Conservation (phyloP, 92 coral and sea anemone species). For the Palythoa heliodiscus region DNA sequence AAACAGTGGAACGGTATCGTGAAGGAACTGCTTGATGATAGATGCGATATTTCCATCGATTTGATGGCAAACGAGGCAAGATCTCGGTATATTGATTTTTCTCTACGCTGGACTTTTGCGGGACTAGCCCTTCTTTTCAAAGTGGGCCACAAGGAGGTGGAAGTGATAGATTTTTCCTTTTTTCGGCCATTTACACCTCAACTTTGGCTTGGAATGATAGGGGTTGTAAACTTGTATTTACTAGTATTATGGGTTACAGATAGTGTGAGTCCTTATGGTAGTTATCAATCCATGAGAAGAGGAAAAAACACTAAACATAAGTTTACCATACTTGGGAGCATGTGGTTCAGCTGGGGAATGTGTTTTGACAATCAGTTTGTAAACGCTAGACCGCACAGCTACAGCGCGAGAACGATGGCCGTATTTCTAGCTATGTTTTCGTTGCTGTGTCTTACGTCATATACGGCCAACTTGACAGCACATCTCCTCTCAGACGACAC, state of each 20-base stretch:
- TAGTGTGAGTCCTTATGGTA: slow-evolving; percentile 77
- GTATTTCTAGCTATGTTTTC: slow-evolving; percentile 80
- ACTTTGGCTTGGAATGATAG: slow-evolving; percentile 81
- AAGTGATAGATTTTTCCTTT: slow-evolving; percentile 73
- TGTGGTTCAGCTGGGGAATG: slow-evolving; percentile 94
- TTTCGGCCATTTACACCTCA: slow-evolving; percentile 73
- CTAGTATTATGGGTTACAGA: slow-evolving; percentile 71
- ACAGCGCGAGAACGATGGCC: slow-evolving; percentile 82
- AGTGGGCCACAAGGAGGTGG: slow-evolving; percentile 83
- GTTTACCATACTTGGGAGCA: slow-evolving; percentile 79
- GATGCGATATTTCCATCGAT: slow-evolving; percentile 84
- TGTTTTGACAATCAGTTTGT: slow-evolving; percentile 93
- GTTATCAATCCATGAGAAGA: slow-evolving; percentile 40
- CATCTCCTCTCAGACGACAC: slow-evolving; percentile 89
- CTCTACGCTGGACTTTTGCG: slow-evolving; percentile 86
- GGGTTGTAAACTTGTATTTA: slow-evolving; percentile 71
- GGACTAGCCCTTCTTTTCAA: slow-evolving; percentile 83
- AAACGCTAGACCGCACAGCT: slow-evolving; percentile 65
- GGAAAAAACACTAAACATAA: slow-evolving; percentile 28
- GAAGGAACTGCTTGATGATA: slow-evolving; percentile 61
- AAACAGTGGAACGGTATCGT: slow-evolving; percentile 82
- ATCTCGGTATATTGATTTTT: slow-evolving; percentile 80
- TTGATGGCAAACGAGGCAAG: slow-evolving; percentile 91
- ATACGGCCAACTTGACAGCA: slow-evolving; percentile 89
- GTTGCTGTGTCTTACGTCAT: slow-evolving; percentile 83